Percentiles rank a stretch among this genome's conserved stretches.
Evolutionary conservation across 1,140 invertebrate species (phyloP).

Genomic region (Trichonephila clavata): DNA sequence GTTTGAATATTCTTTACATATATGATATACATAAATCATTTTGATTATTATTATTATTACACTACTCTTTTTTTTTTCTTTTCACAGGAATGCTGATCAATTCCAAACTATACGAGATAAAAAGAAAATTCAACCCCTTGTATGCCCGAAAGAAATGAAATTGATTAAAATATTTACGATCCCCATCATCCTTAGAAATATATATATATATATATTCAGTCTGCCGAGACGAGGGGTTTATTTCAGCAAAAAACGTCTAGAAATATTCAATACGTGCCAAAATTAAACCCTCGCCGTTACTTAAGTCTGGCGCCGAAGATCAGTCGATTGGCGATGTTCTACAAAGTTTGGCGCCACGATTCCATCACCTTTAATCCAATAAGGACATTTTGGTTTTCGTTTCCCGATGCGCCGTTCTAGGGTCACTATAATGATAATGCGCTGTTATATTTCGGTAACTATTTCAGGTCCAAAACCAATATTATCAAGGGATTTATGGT

Average conservation of each 20-base stretch:
- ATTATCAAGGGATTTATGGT: no score
- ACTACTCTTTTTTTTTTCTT: not conserved
- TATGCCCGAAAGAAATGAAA: not conserved
- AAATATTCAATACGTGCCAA: slow-evolving; percentile 41
- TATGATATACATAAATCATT: not conserved
- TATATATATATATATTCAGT: not conserved
- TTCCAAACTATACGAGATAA: not conserved
- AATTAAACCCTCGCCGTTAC: not conserved
- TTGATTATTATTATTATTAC: not conserved
- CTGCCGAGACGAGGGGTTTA: not conserved
- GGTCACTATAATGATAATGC: not conserved
- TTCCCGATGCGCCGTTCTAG: not conserved
- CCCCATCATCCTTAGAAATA: slow-evolving; percentile 1
- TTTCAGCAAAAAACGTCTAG: not conserved
- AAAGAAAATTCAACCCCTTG: not conserved
- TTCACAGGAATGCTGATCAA: not conserved
- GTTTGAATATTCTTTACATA: not conserved
- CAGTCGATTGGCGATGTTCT: slow-evolving; percentile 36
- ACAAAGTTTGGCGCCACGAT: slow-evolving; percentile 20
- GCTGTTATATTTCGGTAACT: not conserved
- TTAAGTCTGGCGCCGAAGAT: slow-evolving; percentile 29
- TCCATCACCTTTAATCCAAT: slow-evolving; percentile 27
- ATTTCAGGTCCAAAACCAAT: not conserved
- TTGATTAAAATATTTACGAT: slow-evolving; percentile 3
- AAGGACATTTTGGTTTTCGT: slow-evolving; percentile 15